These are phyloP conservation scores for Archocentrus centrarchus DNA, from an alignment of 2,113 vertebrate species.

Conservation along the genomic window DNA sequence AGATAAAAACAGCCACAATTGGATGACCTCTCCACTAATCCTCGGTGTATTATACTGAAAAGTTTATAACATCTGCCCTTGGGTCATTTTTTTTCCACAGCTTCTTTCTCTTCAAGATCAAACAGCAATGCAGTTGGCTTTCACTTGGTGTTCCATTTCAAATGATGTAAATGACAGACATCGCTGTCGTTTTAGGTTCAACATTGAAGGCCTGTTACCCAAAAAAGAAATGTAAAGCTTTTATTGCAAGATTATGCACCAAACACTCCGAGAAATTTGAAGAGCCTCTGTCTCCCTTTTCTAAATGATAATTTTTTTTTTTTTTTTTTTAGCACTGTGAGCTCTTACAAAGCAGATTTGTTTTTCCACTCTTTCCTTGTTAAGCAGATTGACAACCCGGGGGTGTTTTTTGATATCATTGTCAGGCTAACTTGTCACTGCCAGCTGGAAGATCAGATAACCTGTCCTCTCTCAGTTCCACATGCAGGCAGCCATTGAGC, in stretches of 20 bases:
- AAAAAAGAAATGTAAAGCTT: background rate
- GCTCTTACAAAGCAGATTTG: background rate
- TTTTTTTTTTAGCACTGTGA: background rate
- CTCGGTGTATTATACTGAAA: slow-evolving; percentile 1
- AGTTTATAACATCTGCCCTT: slow-evolving; percentile 27
- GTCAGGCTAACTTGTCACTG: slow-evolving; percentile 38
- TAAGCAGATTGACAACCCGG: slow-evolving; percentile 43
- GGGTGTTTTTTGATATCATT: slow-evolving; percentile 49
- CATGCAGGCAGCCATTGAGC: slow-evolving; percentile 23
- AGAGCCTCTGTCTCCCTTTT: background rate
- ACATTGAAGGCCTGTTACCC: background rate
- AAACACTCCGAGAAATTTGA: background rate
- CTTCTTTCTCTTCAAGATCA: slow-evolving; percentile 14
- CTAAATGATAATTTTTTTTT: background rate
- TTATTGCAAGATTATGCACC: background rate
- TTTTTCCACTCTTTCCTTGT: slow-evolving; percentile 7
- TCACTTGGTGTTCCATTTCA: slow-evolving; percentile 4
- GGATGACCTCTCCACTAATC: slow-evolving; percentile 40
- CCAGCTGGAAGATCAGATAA: slow-evolving; percentile 55
- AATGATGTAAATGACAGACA: slow-evolving; percentile 13
- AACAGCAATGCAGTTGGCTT: background rate
- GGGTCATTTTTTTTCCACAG: slow-evolving; percentile 22
- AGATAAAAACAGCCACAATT: slow-evolving; percentile 13
- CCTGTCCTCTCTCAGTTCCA: slow-evolving; percentile 26
- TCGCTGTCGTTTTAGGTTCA: background rate